Base-by-base conservation (phyloP, 2,797 vertebrate genomes). In the Chelidonichthys spinosus region DNA sequence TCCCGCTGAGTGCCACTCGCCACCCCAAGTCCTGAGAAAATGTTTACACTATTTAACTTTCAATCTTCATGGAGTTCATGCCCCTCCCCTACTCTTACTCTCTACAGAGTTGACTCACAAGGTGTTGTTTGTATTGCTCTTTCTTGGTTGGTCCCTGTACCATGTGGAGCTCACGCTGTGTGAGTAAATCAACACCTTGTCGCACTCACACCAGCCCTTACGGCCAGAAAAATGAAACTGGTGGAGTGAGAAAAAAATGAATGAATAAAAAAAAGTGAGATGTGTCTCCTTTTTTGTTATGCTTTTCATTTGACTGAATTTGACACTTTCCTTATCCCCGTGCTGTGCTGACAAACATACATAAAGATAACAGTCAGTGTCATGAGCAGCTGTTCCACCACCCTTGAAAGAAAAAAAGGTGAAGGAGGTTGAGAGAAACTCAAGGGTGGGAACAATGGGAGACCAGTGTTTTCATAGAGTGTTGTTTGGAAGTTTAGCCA, bases 11-110 rank as follows among this genome's bases (percentile, higher is more conserved):
- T 46, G 9, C 49, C 17, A 67, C 7, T n/a, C 46, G 44, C 32
- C 10, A 25, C 35, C 81, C 87, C 82, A 92, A 82, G 85, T 90
- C 85, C 92, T 93, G 85, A 73, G 72, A 93, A 82, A 92, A 87
- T 83, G 84, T 92, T 93, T 63, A 17, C 6, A 42, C 32, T 56
- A 25, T 77, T 63, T 70, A 40, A 74, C 61, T 80, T 43, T 75
- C 14, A 55, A 2, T 63, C 65, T 78, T 47, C 75, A 68, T 74
- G 64, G 76, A 64, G 59, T 74, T 81, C 35, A 54, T 55, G 61
- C 17, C 44, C 44, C 65, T 76, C 46, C 37, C 50, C 58, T 63
- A 74, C 49, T 52, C 9, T n/a, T 40, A 11, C 36, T 52, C 63
- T 49, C 71, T 37, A 46, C 85, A 81, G 90, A 90, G 80, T 83